Percentiles rank a stretch among this genome's conserved stretches.
phyloP scores from a whole-genome alignment of 2,888 invertebrate species.

The Alloscopus bannaensis region DNA sequence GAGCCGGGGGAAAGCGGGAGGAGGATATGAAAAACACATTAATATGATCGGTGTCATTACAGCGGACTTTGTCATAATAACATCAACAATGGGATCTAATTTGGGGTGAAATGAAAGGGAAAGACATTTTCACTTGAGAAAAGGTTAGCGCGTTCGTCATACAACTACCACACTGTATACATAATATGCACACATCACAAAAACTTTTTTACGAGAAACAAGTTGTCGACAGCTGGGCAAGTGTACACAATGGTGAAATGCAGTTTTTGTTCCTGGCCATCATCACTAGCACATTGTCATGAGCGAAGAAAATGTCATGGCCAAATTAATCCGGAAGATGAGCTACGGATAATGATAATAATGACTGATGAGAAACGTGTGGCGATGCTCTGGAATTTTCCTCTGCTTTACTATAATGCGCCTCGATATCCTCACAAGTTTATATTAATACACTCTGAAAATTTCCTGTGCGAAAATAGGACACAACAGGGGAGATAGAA shows the following conservation, averaged over 20 bases:
- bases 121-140: not conserved
- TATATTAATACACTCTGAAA: no score
- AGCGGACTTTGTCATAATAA: conserved; percentile 10
- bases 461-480: no score
- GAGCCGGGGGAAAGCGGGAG: not conserved
- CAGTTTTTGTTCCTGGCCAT: not conserved
- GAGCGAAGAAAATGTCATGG: conserved; percentile 31
- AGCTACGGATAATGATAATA: not conserved
- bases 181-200: not conserved
- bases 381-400: not conserved
- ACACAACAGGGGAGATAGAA: no score
- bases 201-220: not conserved
- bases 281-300: no score
- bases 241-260: not conserved
- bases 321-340: conserved; percentile 27
- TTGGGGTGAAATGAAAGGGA: not conserved
- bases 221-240: not conserved
- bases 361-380: not conserved
- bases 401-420: not conserved
- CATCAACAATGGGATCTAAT: not conserved
- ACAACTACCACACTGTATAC: not conserved
- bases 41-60: not conserved
- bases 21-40: conserved; percentile 24
- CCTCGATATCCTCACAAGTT: no score
- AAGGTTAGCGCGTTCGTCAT: no score